Evolutionary conservation across 1,140 invertebrate genomes (phyloP).

Genomic region (Phortica variegata): DNA sequence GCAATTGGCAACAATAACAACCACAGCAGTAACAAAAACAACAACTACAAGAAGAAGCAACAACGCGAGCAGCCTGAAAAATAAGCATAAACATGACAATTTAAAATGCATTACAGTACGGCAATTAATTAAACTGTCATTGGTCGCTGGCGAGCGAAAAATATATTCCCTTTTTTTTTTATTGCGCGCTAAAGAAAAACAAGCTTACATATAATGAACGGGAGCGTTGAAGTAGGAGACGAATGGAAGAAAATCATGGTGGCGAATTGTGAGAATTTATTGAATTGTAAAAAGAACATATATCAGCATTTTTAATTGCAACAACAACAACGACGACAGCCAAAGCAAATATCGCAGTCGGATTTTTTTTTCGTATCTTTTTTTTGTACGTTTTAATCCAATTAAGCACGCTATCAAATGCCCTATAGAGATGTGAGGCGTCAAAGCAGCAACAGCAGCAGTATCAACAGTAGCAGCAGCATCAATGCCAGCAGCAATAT

Average conservation of each 20-base stretch:
- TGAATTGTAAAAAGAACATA: constrained; percentile 54
- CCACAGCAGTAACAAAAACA: no score
- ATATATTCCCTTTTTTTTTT: no score
- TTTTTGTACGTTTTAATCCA: no score
- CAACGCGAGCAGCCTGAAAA: constrained; percentile 1
- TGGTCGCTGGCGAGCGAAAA: constrained; percentile 42
- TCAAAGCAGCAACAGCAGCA: no score
- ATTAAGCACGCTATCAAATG: no score
- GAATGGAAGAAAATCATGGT: constrained; percentile 12
- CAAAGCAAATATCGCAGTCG: no score
- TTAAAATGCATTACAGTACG: constrained; percentile 52
- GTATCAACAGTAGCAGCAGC: no score
- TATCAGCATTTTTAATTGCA: constrained; percentile 53
- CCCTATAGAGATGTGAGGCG: no score
- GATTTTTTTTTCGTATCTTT: no score
- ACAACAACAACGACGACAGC: constrained; percentile 22
- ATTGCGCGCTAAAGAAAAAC: no score
- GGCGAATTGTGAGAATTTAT: constrained; percentile 49
- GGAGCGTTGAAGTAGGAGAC: constrained; percentile 11
- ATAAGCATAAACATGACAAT: constrained; percentile 47
- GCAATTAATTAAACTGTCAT: constrained; percentile 54
- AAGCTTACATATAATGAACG: constrained; percentile 19
- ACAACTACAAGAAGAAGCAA: constrained; percentile 10
- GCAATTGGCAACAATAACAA: no score
- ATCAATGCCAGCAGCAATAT: no score